Conservation (phyloP, 2,797 vertebrate genomes). For the Gallinago stenura region DNA sequence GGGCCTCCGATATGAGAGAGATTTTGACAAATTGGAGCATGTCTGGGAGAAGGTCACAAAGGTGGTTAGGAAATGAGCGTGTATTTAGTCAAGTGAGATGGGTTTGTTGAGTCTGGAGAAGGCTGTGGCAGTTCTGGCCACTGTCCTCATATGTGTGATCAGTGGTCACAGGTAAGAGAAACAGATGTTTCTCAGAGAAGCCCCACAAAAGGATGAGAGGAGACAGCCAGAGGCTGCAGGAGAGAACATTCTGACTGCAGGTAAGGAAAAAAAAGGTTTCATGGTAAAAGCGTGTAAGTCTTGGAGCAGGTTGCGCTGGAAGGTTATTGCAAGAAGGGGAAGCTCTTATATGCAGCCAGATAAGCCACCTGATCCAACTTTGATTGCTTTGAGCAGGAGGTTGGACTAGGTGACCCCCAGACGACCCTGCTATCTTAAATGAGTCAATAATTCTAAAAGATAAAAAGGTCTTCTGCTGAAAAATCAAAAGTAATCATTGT, state of each 20-base stretch:
- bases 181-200: not conserved
- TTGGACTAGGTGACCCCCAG: not conserved
- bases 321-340: not conserved
- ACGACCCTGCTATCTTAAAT: not conserved
- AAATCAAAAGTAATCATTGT: not conserved
- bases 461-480: not conserved
- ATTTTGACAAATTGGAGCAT: not conserved
- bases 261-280: not conserved
- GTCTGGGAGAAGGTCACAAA: not conserved
- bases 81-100: not conserved
- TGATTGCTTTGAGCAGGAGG: not conserved
- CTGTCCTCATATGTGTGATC: not conserved
- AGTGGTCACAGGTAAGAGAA: not conserved
- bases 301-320: not conserved
- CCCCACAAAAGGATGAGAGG: not conserved
- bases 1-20: rapidly evolving
- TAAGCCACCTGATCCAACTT: not conserved
- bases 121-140: not conserved
- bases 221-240: not conserved
- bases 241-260: not conserved
- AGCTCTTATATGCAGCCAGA: not conserved
- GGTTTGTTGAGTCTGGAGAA: not conserved
- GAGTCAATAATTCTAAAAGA: not conserved
- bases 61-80: rapidly evolving
- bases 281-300: not conserved